Conservation (phyloP, 2,888 invertebrate species). For the Acleris sparsana region DNA sequence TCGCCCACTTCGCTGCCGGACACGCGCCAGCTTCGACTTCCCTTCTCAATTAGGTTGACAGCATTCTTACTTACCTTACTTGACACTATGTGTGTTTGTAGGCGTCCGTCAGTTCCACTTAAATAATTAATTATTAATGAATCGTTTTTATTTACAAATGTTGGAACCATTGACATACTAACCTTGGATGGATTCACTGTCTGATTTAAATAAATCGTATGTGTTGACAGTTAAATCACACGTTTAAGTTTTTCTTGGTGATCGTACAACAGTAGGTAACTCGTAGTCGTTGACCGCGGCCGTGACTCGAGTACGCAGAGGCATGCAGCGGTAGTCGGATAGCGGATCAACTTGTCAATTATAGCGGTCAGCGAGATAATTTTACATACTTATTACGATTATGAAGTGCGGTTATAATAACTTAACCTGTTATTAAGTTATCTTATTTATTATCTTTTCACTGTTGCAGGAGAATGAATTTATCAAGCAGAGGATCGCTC, state of each 20-base stretch:
- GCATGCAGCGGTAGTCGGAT: conserved; percentile 23
- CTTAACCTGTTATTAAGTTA: neutral
- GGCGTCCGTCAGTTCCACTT: conserved; percentile 30
- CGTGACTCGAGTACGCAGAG: conserved; percentile 44
- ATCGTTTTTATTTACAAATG: conserved; percentile 14
- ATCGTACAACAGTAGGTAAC: conserved; percentile 5
- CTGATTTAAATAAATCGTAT: conserved; percentile 3
- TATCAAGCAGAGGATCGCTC: conserved; percentile 92
- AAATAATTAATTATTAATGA: conserved; percentile 33
- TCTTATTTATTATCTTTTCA: conserved; percentile 21
- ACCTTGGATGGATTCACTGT: conserved; percentile 23
- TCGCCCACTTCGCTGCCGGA: conserved; percentile 74
- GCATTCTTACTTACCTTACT: conserved; percentile 38
- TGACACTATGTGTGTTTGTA: conserved; percentile 33
- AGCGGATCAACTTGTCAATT: conserved; percentile 7
- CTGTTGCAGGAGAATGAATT: conserved; percentile 90
- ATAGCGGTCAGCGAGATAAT: conserved; percentile 12
- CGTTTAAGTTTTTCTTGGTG: neutral
- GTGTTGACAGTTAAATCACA: conserved; percentile 3
- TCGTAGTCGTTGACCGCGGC: conserved; percentile 50
- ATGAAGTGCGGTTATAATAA: neutral
- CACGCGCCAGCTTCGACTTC: conserved; percentile 63
- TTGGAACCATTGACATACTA: conserved; percentile 29
- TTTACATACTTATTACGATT: conserved; percentile 9
- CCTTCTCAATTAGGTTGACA: conserved; percentile 47